phyloP scores from a whole-genome alignment of 2,113 vertebrate genomes.

The Charina bottae region DNA sequence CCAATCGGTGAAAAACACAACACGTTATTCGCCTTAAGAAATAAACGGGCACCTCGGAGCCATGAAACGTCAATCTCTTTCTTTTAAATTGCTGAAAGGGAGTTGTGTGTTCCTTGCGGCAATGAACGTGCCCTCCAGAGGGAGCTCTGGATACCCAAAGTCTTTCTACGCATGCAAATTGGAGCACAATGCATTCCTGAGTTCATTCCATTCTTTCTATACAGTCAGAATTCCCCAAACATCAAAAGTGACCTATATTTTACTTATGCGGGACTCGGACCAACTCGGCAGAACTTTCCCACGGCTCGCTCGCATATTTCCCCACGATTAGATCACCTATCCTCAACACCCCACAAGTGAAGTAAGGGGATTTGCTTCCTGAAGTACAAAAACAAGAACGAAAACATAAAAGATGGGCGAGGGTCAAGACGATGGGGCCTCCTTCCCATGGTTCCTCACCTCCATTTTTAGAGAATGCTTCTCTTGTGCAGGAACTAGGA shows the following conservation, averaged over 20 bases:
- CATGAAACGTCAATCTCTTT: background rate
- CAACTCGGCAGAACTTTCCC: slow-evolving; percentile 57
- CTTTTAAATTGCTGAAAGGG: background rate
- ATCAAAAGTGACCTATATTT: slow-evolving; percentile 59
- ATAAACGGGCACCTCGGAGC: background rate
- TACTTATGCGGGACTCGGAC: slow-evolving; percentile 38
- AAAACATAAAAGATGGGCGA: background rate
- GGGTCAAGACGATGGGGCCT: background rate
- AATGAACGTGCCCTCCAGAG: slow-evolving; percentile 23
- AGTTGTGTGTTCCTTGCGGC: too few relatives aligned
- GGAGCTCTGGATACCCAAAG: background rate
- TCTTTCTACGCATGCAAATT: background rate
- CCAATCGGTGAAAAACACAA: background rate
- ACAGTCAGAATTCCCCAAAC: slow-evolving; percentile 33
- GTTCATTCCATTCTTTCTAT: slow-evolving; percentile 34
- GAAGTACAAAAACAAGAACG: background rate
- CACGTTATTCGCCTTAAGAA: background rate
- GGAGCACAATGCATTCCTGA: slow-evolving; percentile 57
- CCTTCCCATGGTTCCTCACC: background rate
- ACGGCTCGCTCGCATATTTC: slow-evolving; percentile 30
- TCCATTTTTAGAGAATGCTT: background rate
- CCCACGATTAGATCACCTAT: slow-evolving; percentile 46
- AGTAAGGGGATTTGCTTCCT: background rate
- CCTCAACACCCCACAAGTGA: background rate
- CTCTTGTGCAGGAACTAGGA: background rate